These are phyloP conservation scores for Euplagia quadripunctaria DNA, from an alignment of 2,888 invertebrate species.

Conservation along the genomic window DNA sequence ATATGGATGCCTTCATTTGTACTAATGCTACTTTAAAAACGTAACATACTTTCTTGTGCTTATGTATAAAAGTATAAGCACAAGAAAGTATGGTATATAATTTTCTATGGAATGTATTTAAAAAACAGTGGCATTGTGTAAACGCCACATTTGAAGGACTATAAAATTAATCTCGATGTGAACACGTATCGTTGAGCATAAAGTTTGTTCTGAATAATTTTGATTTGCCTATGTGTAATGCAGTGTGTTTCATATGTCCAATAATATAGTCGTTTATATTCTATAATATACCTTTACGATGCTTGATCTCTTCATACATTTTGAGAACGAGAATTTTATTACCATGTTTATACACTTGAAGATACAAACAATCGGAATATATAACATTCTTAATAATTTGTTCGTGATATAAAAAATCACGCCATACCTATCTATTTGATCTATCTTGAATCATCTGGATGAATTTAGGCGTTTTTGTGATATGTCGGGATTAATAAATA, in stretches of 20 bases:
- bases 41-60: no score
- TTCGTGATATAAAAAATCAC: not conserved
- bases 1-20: no score
- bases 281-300: not conserved
- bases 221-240: not conserved
- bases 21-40: no score
- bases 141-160: no score
- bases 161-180: no score
- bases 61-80: no score
- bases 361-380: not conserved
- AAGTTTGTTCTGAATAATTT: not conserved
- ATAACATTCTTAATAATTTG: not conserved
- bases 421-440: not conserved
- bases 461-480: no score
- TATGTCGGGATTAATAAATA: no score
- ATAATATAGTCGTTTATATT: conserved; percentile 3
- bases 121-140: no score
- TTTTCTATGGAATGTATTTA: no score
- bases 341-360: not conserved
- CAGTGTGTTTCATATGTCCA: not conserved
- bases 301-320: not conserved
- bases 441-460: not conserved
- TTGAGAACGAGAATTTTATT: not conserved
- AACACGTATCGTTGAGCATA: no score
- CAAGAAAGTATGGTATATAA: no score